Percentiles rank a stretch among this genome's conserved stretches.
Conservation (phyloP, 1,140 invertebrate genomes). For the Hyphantria cunea region DNA sequence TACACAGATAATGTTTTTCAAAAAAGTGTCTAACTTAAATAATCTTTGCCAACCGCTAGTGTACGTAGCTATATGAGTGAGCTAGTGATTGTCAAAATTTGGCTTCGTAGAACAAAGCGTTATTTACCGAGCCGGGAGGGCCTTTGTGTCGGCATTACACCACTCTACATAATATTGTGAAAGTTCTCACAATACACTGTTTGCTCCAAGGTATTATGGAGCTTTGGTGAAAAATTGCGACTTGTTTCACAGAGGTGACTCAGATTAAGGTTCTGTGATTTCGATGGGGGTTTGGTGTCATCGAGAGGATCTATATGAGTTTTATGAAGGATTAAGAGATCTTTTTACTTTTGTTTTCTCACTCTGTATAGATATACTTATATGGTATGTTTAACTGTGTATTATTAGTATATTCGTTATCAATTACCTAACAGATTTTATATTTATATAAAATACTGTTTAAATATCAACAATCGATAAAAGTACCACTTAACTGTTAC, state of each 20-base stretch:
- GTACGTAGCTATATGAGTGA: conserved; percentile 64
- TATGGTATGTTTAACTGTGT: no score
- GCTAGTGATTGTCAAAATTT: conserved; percentile 82
- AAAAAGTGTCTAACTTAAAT: conserved; percentile 1
- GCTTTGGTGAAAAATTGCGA: conserved; percentile 54
- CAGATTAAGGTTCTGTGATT: conserved; percentile 52
- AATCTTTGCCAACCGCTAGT: conserved; percentile 57
- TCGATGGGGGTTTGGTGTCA: not conserved
- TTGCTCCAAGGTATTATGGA: conserved; percentile 68
- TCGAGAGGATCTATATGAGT: conserved; percentile 15
- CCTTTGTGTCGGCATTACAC: conserved; percentile 76
- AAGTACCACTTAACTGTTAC: no score
- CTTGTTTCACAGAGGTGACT: conserved; percentile 60
- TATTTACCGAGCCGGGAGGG: conserved; percentile 73
- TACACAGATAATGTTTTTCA: no score
- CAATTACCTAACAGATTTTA: no score
- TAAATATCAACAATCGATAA: no score
- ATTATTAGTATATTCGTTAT: no score
- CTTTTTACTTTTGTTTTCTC: not conserved
- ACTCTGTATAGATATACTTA: no score
- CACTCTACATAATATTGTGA: conserved; percentile 81
- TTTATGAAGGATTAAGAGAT: not conserved
- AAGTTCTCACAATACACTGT: conserved; percentile 75
- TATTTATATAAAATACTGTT: no score
- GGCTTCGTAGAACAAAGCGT: conserved; percentile 80